phyloP scores from a whole-genome alignment of 2,113 vertebrate species.

The Spermophilus dauricus region DNA sequence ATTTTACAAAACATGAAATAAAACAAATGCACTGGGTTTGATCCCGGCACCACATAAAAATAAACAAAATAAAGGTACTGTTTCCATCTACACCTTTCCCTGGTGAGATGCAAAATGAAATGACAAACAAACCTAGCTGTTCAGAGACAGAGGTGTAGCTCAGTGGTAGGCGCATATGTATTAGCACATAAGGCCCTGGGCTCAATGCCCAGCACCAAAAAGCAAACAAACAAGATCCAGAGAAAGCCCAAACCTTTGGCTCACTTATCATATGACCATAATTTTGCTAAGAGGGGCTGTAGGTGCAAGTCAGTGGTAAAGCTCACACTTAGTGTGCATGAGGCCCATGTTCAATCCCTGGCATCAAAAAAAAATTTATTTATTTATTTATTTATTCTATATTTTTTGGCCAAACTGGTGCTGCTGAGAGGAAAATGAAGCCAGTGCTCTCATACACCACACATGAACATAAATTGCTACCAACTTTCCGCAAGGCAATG shows the following conservation, averaged over 20 bases:
- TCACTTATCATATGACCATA: not conserved
- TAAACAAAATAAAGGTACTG: too few relatives aligned
- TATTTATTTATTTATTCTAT: too few relatives aligned
- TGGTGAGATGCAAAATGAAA: not conserved
- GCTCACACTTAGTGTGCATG: not conserved
- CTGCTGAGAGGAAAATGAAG: too few relatives aligned
- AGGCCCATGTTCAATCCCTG: not conserved
- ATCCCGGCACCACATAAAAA: too few relatives aligned
- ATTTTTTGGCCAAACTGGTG: not conserved
- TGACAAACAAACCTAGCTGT: not conserved
- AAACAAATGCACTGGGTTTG: not conserved
- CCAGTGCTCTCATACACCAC: accelerated
- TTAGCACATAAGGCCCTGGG: not conserved
- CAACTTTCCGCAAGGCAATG: not conserved
- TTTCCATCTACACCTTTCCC: not conserved
- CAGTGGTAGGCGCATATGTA: too few relatives aligned
- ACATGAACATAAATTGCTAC: accelerated
- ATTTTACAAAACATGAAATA: not conserved
- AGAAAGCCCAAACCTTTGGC: too few relatives aligned
- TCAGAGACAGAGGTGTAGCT: not conserved
- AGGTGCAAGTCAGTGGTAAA: not conserved
- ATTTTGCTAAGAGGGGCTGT: not conserved
- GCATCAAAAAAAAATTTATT: too few relatives aligned
- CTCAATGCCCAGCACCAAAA: not conserved
- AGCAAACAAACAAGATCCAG: not conserved